Percentiles rank a stretch among this genome's conserved stretches.
Conservation (phyloP, 2,113 vertebrate genomes). For the Thermophis baileyi region DNA sequence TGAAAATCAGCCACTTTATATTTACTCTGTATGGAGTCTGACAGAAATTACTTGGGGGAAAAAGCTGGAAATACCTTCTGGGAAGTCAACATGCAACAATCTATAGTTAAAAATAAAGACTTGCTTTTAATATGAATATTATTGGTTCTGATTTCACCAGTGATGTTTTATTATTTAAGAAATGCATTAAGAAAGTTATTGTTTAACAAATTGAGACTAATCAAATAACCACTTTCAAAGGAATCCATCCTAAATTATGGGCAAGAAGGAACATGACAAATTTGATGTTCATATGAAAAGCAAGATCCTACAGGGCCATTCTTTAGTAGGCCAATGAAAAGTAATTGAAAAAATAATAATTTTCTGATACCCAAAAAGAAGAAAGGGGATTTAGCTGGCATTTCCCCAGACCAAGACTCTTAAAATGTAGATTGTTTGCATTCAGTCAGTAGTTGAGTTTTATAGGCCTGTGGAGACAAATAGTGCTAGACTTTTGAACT, state of each 20-base stretch:
- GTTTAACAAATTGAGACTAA: neutral
- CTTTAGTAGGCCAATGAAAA: slow-evolving; percentile 37
- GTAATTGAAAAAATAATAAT: slow-evolving; percentile 39
- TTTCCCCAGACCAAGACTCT: slow-evolving; percentile 46
- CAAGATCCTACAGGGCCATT: slow-evolving; percentile 42
- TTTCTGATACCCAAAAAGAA: slow-evolving; percentile 52
- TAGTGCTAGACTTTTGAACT: slow-evolving; percentile 76
- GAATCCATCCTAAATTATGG: slow-evolving; percentile 29
- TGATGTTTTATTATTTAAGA: neutral
- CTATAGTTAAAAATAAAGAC: neutral
- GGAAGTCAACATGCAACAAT: neutral
- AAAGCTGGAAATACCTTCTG: neutral
- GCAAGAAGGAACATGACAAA: neutral
- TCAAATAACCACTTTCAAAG: neutral
- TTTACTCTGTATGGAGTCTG: slow-evolving; percentile 12
- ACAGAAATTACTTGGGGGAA: neutral
- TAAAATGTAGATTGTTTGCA: slow-evolving; percentile 65
- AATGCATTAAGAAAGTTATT: neutral
- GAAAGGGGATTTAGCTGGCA: slow-evolving; percentile 61
- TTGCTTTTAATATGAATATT: neutral
- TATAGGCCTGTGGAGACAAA: slow-evolving; percentile 76
- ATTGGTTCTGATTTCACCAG: neutral
- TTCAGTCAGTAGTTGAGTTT: slow-evolving; percentile 78
- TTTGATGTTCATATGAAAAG: slow-evolving; percentile 20
- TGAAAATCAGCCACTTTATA: too few species aligned